These are phyloP conservation scores for Ceramica pisi DNA, from an alignment of 2,888 invertebrate genomes.

Conservation along the genomic window DNA sequence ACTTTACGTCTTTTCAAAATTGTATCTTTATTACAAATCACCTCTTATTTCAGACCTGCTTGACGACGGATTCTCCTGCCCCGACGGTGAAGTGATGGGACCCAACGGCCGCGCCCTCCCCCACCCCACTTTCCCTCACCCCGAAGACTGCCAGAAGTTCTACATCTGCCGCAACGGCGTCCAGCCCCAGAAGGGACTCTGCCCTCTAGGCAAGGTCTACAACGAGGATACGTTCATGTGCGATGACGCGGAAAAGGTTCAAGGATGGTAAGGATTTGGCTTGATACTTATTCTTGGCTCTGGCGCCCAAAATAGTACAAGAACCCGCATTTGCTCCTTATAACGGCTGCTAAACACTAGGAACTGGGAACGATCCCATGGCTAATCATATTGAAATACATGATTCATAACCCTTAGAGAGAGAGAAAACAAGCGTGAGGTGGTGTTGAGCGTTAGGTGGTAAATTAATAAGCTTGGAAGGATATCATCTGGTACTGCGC, in stretches of 20 bases:
- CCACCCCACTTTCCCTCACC: constrained; percentile 95
- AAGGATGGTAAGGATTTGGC: constrained; percentile 92
- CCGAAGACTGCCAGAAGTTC: constrained; percentile 95
- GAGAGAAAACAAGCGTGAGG: too few species aligned
- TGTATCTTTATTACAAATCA: not conserved
- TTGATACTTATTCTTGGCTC: too few species aligned
- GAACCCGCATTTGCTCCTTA: too few species aligned
- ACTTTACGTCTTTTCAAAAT: not conserved
- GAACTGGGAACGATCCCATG: too few species aligned
- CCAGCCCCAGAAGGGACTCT: constrained; percentile 94
- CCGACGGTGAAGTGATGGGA: constrained; percentile 92
- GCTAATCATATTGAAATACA: too few species aligned
- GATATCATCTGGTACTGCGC: too few species aligned
- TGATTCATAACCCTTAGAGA: too few species aligned
- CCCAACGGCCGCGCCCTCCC: constrained; percentile 93
- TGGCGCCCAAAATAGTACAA: too few species aligned
- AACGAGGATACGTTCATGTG: constrained; percentile 95
- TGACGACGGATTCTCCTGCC: constrained; percentile 95
- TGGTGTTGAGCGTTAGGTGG: too few species aligned
- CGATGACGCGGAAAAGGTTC: constrained; percentile 94
- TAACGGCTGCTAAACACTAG: too few species aligned
- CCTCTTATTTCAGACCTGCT: constrained; percentile 89
- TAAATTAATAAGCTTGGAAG: too few species aligned
- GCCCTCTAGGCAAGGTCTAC: constrained; percentile 94
- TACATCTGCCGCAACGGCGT: constrained; percentile 95